Percentiles rank a stretch among this genome's conserved stretches.
These are phyloP conservation scores for Myotis planiceps DNA, from an alignment of 2,797 vertebrate species.

Conservation along the genomic window DNA sequence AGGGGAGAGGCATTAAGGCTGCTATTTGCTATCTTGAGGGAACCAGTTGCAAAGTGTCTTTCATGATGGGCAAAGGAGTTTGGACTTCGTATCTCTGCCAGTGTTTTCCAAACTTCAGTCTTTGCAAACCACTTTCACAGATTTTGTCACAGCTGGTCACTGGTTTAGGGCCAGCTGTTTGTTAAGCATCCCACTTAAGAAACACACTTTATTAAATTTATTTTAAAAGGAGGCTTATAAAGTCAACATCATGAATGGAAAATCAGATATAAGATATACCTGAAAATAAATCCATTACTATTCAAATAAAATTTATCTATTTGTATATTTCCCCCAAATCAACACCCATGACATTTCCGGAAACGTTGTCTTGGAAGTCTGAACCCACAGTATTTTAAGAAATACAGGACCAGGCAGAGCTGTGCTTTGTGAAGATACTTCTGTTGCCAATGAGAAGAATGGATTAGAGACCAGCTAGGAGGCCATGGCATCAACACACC, in stretches of 20 bases:
- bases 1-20: fast-evolving
- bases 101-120: not conserved
- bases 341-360: not conserved
- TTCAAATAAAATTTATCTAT: not conserved
- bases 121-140: not conserved
- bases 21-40: not conserved
- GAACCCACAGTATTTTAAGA: not conserved
- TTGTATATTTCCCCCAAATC: not conserved
- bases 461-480: not conserved
- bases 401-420: fast-evolving
- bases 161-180: not conserved
- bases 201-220: not conserved
- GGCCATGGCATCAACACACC: not conserved
- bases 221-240: not conserved
- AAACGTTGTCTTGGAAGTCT: not conserved
- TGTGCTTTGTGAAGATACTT: not conserved
- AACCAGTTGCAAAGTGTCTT: not conserved
- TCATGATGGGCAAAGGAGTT: not conserved
- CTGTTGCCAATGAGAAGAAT: not conserved
- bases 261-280: not conserved
- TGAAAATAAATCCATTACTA: not conserved
- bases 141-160: not conserved
- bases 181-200: not conserved
- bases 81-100: not conserved
- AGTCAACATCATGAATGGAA: not conserved